A percentile compares a stretch with the other conserved stretches of the same genome.
Conservation (phyloP, 1,140 invertebrate species). For the Heliothis subflexa region DNA sequence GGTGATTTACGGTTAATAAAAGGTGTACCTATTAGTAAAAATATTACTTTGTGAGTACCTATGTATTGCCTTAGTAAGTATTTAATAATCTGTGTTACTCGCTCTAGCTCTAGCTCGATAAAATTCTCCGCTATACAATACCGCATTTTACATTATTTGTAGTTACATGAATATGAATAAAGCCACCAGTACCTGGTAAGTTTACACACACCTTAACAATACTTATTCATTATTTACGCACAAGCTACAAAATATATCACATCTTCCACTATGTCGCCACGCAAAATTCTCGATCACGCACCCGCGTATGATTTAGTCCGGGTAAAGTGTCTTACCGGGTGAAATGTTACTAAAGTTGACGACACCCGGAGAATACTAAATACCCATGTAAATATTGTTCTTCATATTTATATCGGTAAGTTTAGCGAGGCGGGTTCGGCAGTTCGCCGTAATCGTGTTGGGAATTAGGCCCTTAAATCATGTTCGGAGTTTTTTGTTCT, state of each 20-base stretch:
- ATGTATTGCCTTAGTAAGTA: too few relatives aligned
- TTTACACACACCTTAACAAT: background rate
- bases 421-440: conserved; percentile 50
- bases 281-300: conserved; percentile 4
- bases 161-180: background rate
- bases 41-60: too few relatives aligned
- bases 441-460: conserved; percentile 51
- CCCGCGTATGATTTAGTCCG: conserved; percentile 60
- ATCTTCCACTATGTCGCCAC: background rate
- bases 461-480: conserved; percentile 56
- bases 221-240: background rate
- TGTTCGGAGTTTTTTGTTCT: conserved; percentile 47
- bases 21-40: too few relatives aligned
- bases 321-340: conserved; percentile 56
- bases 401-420: conserved; percentile 62
- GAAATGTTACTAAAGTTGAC: conserved; percentile 62
- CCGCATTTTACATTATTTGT: too few relatives aligned
- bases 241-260: background rate
- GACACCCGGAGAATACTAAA: conserved; percentile 59
- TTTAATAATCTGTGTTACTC: too few relatives aligned
- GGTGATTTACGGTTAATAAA: background rate
- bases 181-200: too few relatives aligned
- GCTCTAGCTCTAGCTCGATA: too few relatives aligned
- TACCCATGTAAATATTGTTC: conserved; percentile 60
- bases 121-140: too few relatives aligned